Percentiles rank a stretch among this genome's conserved stretches.
Conservation (phyloP, 2,113 vertebrate species). For the Hylia prasina region DNA sequence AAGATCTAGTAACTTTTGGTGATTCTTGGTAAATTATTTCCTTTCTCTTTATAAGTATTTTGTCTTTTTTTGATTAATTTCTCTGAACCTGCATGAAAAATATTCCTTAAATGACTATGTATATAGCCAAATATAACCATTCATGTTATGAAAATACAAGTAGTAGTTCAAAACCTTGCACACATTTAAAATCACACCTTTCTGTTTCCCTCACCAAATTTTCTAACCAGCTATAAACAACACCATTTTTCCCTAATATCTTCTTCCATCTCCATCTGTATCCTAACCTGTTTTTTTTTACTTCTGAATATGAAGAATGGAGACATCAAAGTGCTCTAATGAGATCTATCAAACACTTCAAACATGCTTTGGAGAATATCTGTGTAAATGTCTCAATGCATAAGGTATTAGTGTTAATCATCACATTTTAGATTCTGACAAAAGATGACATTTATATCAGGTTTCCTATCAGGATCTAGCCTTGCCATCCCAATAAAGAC, state of each 20-base stretch:
- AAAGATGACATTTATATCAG: neutral
- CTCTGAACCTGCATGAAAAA: slow-evolving; percentile 55
- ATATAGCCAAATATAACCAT: neutral
- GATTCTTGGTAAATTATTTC: slow-evolving; percentile 70
- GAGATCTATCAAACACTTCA: slow-evolving; percentile 7
- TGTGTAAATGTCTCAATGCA: neutral
- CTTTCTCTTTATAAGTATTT: slow-evolving; percentile 54
- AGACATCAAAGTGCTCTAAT: slow-evolving; percentile 45
- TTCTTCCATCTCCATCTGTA: neutral
- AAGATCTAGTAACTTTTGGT: slow-evolving; percentile 48
- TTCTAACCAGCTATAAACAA: neutral
- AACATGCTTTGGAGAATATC: neutral
- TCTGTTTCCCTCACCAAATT: neutral
- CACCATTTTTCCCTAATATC: neutral
- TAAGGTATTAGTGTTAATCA: neutral
- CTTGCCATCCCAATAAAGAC: neutral
- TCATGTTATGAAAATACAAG: slow-evolving; percentile 16
- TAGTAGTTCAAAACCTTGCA: slow-evolving; percentile 48
- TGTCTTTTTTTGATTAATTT: slow-evolving; percentile 64
- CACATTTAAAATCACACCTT: neutral
- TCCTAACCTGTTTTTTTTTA: neutral
- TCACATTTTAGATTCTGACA: neutral
- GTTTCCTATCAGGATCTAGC: neutral
- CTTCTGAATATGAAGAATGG: neutral
- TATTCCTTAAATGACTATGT: slow-evolving; percentile 53